Conservation (phyloP, 1,140 invertebrate species). For the Dendroctonus valens region DNA sequence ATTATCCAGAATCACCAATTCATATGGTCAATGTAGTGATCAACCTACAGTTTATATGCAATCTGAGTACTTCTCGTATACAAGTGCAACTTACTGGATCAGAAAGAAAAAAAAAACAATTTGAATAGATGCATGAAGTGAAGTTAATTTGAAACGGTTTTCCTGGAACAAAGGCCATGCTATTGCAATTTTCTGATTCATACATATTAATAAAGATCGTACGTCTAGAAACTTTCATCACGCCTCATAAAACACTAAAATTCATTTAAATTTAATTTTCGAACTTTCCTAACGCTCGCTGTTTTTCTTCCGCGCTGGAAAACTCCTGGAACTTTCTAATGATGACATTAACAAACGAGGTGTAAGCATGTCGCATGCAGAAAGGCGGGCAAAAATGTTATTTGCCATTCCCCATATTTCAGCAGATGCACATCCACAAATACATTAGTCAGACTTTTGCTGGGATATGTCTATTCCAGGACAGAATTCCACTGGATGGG, state of each 20-base stretch:
- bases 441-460: slow-evolving; percentile 17
- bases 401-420: slow-evolving; percentile 21
- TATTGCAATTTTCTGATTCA: too few relatives aligned
- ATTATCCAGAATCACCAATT: too few relatives aligned
- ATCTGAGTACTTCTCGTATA: too few relatives aligned
- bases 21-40: too few relatives aligned
- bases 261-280: slow-evolving; percentile 23
- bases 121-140: too few relatives aligned
- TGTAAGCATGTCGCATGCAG: slow-evolving; percentile 22
- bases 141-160: too few relatives aligned
- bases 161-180: too few relatives aligned
- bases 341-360: slow-evolving; percentile 27
- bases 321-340: slow-evolving; percentile 22
- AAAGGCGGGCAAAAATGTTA: slow-evolving; percentile 14
- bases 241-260: slow-evolving; percentile 17
- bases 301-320: slow-evolving; percentile 14
- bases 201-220: too few relatives aligned
- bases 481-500: slow-evolving; percentile 16
- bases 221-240: background rate
- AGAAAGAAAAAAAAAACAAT: too few relatives aligned
- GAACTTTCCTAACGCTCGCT: slow-evolving; percentile 9
- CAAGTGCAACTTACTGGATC: too few relatives aligned
- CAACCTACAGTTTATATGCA: too few relatives aligned
- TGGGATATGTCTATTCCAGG: slow-evolving; percentile 8
- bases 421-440: slow-evolving; percentile 12